Base-by-base conservation (phyloP, 2,888 invertebrate species). In the Dendrolimus pini region DNA sequence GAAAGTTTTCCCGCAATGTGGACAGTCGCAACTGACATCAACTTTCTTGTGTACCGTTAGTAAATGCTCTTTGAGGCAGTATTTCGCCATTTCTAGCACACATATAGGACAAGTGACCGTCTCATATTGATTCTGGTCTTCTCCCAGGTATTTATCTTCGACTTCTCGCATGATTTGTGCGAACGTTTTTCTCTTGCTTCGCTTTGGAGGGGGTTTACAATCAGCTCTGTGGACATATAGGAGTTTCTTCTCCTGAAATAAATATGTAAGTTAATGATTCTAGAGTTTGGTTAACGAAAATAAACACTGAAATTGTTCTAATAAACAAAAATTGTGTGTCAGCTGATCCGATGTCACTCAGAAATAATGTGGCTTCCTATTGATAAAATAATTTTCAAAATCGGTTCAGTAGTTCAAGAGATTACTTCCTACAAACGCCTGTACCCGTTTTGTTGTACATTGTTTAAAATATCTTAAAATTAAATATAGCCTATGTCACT, bases 61-160 rank as follows among this genome's bases (percentile, higher is more conserved):
- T 41, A 77, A n/a, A 62, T 78, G 77, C 9, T 72, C 72, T 6
- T 71, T 72, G 0, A 78, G 42, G 1, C 65, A 62, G 12, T 65
- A 69, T 42, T 70, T 74, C 0, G 75, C 68, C 7, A 77, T 12
- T 7, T 75, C 72, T 1, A 72, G 41, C 10, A 72, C 56, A 30
- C 78, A 78, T 7, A 77, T 68, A 0, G 77, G 77, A 13, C 77
- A 76, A 0, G 68, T 9, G 0, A 66, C 65, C 0, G 56, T 54
- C 9, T 72, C 70, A 0, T 66, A 9, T 0, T 66, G 53, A 1
- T 64, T 67, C 7, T 66, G 58, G 0, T 65, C 66, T 0, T 66
- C 65, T 14, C 57, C 54, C 1, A 69, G 67, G 8, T 65, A 64
- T 9, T 63, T 67, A 0, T 58, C 59, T 7, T 70, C 70, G 0